Base-by-base conservation (phyloP, 2,113 vertebrate species). In the Bos indicus region DNA sequence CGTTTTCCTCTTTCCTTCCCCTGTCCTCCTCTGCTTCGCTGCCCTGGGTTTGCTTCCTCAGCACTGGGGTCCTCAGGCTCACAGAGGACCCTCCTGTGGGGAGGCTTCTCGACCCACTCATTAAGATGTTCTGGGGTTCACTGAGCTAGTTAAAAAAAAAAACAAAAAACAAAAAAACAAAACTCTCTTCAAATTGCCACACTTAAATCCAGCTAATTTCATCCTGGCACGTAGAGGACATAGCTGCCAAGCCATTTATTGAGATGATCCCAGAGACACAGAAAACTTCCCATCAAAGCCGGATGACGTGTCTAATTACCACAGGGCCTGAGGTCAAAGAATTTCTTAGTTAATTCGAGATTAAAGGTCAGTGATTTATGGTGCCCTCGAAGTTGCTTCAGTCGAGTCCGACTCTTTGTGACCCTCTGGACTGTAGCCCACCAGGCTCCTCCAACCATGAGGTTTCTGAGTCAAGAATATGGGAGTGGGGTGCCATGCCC, bases 351-450 rank as follows among this genome's bases (percentile, higher is more conserved):
- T 87, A 67, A 87, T 51, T 88, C 11, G 57, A 80, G 43, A 80
- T 51, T 60, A 95, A 94, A 59, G 80, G 33, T 80, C 30, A 43
- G 40, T 54, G 48, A 93, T 85, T 88, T 88, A 43, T 16, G 91
- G 64, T 36, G 33, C 19, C 36, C 0, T 1, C 10, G 1, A 36
- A 40, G n/a, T 71, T 40, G 67, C 67, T 71, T 23, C 10, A 71
- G 67, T 71, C 10, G 5, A 40, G n/a, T 71, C 67, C 3, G n/a
- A 71, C 67, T 71, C 67, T 12, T 23, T 71, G 67, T 71, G 67
- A 23, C n/a, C 5, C 2, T 71, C 9, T 71, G 67, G n/a, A 71
- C n/a, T 3, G 23, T 26, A 77, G 36, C 36, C 21, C 71, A 77
- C n/a, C 36, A 40, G 23, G 12, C 6, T 77, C 36, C 36, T 77